Evolutionary conservation across 35 echinoderm and acorn worm genomes (phyloP), one percentile per base, ranked within the genome.

Genomic region (Heliocidaris tuberculata): DNA sequence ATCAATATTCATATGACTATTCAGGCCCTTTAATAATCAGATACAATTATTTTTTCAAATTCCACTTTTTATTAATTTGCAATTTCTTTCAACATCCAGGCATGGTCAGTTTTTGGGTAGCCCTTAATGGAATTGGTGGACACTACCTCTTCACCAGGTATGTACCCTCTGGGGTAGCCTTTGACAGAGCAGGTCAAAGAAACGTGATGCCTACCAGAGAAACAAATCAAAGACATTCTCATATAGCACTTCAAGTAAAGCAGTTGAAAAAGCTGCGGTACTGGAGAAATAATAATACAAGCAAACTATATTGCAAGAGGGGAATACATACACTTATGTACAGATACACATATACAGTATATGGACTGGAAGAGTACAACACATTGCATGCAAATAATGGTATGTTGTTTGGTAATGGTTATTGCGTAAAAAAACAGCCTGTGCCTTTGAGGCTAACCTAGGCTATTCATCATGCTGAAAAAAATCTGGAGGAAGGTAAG

Each of bases 291-390:
- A 78, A 78, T 7, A 29, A 56, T 21, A 50, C 21, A 48, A 16
- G 15, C 5, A 7, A 19, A 54, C n/a, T 11, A 56, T 27, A 56
- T 48, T 47, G 15, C 91, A 48, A 52, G 30, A 49, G 48, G 6
- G 15, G 59, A 59, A 93, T 52, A 49, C 91, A 52, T 91, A 35
- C n/a, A 93, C 91, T 59, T 59, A n/a, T 49, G 59, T 52, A 59
- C 48, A 48, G 47, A 52, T 93, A 90, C 29, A n/a, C 9, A 59
- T 52, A 35, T 27, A 88, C 31, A 27, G 10, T 32, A 30, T 19
- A 93, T 52, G 17, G n/a, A 3, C 31, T 90, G 32, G 48, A 48
- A 48, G 35, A 47, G 17, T 47, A 48, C 9, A 24, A 85, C 19
- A 2, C 85, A 16, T 27, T 50, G 19, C 88, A 21, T 48, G 27